A percentile compares a stretch with the other conserved stretches of the same genome.
phyloP scores from a whole-genome alignment of 1,140 invertebrate genomes.

The Rhyzopertha dominica region DNA sequence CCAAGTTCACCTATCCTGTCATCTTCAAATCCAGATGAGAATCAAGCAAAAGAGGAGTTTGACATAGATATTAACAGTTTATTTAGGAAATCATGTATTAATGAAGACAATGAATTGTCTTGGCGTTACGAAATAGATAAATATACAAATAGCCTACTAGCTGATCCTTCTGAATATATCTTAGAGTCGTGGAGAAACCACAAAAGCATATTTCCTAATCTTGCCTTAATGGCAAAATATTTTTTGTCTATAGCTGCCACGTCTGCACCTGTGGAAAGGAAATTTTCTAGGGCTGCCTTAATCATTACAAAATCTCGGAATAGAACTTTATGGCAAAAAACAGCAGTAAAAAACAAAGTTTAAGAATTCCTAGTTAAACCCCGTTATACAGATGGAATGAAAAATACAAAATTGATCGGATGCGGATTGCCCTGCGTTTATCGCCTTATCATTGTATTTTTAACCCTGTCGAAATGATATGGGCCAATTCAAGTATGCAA shows the following conservation, averaged over 20 bases:
- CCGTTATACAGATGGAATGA: too few relatives aligned
- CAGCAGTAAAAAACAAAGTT: too few relatives aligned
- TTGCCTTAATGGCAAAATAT: slow-evolving; percentile 19
- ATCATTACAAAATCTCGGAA: slow-evolving; percentile 16
- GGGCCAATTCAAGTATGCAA: too few relatives aligned
- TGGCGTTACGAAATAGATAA: slow-evolving; percentile 19
- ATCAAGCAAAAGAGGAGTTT: neutral
- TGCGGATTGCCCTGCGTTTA: too few relatives aligned
- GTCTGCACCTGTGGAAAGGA: slow-evolving; percentile 16
- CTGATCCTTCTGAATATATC: slow-evolving; percentile 13
- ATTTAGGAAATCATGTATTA: slow-evolving; percentile 1
- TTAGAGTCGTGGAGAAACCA: slow-evolving; percentile 20
- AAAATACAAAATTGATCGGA: too few relatives aligned
- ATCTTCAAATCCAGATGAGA: neutral
- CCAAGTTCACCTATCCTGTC: neutral
- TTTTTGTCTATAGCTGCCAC: slow-evolving; percentile 15
- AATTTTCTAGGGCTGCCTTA: slow-evolving; percentile 17
- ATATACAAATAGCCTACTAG: slow-evolving; percentile 13
- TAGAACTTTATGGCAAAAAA: too few relatives aligned
- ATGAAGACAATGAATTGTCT: slow-evolving; percentile 10
- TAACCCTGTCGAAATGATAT: too few relatives aligned
- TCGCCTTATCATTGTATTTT: too few relatives aligned
- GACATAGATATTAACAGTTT: neutral
- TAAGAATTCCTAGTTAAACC: too few relatives aligned
- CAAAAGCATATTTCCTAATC: slow-evolving; percentile 17